Evolutionary conservation across 2,113 vertebrate genomes (phyloP).

Genomic region (Elephantulus edwardii): DNA sequence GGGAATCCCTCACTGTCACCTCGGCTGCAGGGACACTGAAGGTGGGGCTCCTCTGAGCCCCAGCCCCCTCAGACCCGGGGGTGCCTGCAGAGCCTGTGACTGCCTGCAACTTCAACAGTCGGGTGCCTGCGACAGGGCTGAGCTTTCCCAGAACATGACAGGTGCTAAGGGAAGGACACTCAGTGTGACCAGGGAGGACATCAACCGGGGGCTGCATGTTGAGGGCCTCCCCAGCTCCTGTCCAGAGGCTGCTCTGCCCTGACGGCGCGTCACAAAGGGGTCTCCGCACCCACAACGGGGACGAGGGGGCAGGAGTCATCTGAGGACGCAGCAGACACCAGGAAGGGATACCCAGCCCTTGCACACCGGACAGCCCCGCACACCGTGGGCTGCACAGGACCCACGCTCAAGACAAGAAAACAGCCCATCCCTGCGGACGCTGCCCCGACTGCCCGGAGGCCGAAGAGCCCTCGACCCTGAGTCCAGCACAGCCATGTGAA

Average conservation of each 20-base stretch:
- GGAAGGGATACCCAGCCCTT: background rate
- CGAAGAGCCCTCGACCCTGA: no score
- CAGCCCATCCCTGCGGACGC: background rate
- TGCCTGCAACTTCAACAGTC: slow-evolving; percentile 29
- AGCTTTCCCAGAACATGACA: background rate
- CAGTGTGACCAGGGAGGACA: no score
- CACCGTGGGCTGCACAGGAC: no score
- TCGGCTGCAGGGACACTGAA: background rate
- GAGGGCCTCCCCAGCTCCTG: background rate
- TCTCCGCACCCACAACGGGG: slow-evolving; percentile 13
- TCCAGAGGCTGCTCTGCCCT: background rate
- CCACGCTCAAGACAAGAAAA: slow-evolving; percentile 2
- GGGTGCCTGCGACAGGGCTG: background rate
- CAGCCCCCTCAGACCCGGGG: slow-evolving; percentile 16
- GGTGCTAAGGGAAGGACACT: background rate
- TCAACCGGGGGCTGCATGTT: background rate
- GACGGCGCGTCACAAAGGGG: slow-evolving; percentile 14
- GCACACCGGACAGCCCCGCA: background rate
- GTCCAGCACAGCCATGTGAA: slow-evolving; percentile 57
- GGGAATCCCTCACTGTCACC: background rate
- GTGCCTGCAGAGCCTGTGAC: background rate
- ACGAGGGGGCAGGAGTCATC: slow-evolving; percentile 68
- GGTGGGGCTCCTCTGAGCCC: background rate
- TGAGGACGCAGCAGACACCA: slow-evolving; percentile 68
- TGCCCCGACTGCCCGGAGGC: slow-evolving; percentile 5